Percentiles rank a stretch among this genome's conserved stretches.
These are phyloP conservation scores for Pedionomus torquatus DNA, from an alignment of 2,113 vertebrate genomes.

Conservation along the genomic window DNA sequence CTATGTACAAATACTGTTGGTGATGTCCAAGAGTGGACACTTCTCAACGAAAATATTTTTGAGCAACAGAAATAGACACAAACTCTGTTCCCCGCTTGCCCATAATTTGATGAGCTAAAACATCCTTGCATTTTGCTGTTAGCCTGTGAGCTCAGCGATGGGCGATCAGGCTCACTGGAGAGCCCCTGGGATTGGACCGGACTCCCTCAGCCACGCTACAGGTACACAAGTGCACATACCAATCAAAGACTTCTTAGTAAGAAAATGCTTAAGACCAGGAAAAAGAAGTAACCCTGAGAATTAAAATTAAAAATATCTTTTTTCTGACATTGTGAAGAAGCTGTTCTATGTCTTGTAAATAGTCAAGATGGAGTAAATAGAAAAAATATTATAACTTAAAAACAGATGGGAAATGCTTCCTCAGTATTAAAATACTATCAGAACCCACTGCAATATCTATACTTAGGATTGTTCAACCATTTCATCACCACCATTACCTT, in stretches of 20 bases:
- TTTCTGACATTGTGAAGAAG: neutral
- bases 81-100: neutral
- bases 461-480: neutral
- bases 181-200: neutral
- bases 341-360: neutral
- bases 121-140: neutral
- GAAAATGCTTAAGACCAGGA: neutral
- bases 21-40: neutral
- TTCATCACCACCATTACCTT: neutral
- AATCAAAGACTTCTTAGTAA: neutral
- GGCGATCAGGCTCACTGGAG: neutral
- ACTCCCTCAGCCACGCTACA: neutral
- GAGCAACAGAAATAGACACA: neutral
- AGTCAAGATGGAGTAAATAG: neutral
- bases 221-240: neutral
- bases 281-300: neutral
- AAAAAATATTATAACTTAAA: neutral
- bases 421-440: neutral
- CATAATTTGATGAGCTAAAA: neutral
- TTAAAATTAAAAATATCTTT: neutral
- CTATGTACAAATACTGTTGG: accelerated
- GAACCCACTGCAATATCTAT: neutral
- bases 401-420: neutral
- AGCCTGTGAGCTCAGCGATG: neutral
- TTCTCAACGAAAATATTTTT: neutral